Evolutionary conservation across 2,888 invertebrate species (phyloP).

Genomic region (Leucoptera coffeella): DNA sequence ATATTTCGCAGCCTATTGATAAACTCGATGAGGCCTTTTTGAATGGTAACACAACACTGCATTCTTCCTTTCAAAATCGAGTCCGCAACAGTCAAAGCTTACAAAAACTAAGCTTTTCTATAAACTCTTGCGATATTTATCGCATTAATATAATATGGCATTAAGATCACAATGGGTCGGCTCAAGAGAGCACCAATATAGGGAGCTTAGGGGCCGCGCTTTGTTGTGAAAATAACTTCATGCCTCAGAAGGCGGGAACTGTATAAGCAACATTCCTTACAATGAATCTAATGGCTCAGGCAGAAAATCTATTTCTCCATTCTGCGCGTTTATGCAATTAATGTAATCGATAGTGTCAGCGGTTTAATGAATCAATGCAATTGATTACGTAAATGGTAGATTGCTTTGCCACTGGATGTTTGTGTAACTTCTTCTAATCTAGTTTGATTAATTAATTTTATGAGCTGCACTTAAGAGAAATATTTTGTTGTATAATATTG

Average conservation of each 20-base stretch:
- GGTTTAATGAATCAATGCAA: too few species aligned
- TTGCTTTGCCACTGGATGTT: too few species aligned
- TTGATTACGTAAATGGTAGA: too few species aligned
- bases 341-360: too few species aligned
- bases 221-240: constrained; percentile 52
- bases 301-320: too few species aligned
- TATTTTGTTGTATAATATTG: too few species aligned
- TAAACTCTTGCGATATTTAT: constrained; percentile 54
- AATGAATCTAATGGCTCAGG: constrained; percentile 39
- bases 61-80: constrained; percentile 28
- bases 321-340: too few species aligned
- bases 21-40: constrained; percentile 23
- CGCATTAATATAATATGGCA: constrained; percentile 52
- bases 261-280: constrained; percentile 33
- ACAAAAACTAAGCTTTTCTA: constrained; percentile 22
- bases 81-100: too few species aligned
- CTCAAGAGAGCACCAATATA: constrained; percentile 48
- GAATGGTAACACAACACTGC: constrained; percentile 24
- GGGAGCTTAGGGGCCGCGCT: constrained; percentile 40
- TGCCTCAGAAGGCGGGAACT: constrained; percentile 37
- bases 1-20: constrained; percentile 25
- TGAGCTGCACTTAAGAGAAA: too few species aligned
- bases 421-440: too few species aligned
- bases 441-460: too few species aligned
- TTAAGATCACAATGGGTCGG: constrained; percentile 49